Evolutionary conservation across 1,140 invertebrate species (phyloP).

Genomic region (honey bee (Apis mellifera)): DNA sequence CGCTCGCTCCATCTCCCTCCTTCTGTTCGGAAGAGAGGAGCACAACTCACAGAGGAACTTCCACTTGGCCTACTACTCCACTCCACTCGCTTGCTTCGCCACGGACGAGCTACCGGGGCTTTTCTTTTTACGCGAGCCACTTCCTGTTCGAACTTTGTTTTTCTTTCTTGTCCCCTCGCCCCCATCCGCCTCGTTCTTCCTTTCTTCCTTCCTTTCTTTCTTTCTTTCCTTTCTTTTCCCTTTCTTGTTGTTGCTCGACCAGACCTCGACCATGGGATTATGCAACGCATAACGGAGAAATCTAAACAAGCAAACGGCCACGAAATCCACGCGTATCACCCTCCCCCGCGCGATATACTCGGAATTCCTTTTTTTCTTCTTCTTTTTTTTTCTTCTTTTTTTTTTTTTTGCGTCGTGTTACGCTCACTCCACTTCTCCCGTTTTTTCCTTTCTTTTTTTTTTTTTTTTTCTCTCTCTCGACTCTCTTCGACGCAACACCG

Average conservation of each 20-base stretch:
- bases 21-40: slow-evolving; percentile 50
- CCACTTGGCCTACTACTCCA: slow-evolving; percentile 80
- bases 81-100: slow-evolving; percentile 65
- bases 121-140: slow-evolving; percentile 75
- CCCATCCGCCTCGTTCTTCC: slow-evolving; percentile 41
- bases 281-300: slow-evolving; percentile 67
- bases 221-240: slow-evolving; percentile 51
- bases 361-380: background rate
- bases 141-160: slow-evolving; percentile 75
- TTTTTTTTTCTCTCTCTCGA: background rate
- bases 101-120: slow-evolving; percentile 67
- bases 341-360: background rate
- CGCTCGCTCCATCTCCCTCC: slow-evolving; percentile 4
- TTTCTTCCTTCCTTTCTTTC: slow-evolving; percentile 52
- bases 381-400: background rate
- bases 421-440: background rate
- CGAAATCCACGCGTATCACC: slow-evolving; percentile 31
- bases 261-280: slow-evolving; percentile 56
- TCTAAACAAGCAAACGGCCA: slow-evolving; percentile 61
- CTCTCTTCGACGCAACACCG: background rate
- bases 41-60: slow-evolving; percentile 65
- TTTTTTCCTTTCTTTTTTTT: background rate
- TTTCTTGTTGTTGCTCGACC: slow-evolving; percentile 58
- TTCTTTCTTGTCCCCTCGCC: slow-evolving; percentile 67
- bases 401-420: background rate